Conservation (phyloP, 2,797 vertebrate species). For the Rhinella marina region DNA sequence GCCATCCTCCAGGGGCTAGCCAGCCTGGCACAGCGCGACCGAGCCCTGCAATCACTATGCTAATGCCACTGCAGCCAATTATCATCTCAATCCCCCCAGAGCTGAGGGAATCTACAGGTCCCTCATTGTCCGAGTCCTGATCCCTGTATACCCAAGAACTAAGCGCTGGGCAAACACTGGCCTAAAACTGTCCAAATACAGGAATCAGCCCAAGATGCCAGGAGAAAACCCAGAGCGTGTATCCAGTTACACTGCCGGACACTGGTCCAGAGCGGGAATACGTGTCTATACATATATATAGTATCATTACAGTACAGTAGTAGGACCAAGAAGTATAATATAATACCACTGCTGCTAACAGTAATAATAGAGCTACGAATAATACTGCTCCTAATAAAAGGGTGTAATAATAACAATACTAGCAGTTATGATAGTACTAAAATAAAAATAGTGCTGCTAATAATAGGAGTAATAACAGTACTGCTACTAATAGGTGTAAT, state of each 20-base stretch:
- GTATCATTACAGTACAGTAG: no score
- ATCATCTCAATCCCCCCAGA: no score
- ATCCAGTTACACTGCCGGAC: no score
- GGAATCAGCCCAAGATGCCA: neutral
- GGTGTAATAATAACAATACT: neutral
- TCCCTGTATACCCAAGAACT: no score
- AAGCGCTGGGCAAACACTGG: neutral
- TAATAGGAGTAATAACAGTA: no score
- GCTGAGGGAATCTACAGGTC: neutral
- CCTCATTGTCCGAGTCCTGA: neutral
- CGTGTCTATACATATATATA: no score
- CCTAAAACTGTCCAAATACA: neutral
- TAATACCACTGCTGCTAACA: no score
- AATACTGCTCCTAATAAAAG: neutral
- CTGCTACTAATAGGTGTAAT: neutral
- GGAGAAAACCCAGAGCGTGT: neutral
- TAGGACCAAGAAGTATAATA: no score
- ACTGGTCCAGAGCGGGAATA: no score
- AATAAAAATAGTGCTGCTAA: neutral
- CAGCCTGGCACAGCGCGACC: constrained; percentile 62
- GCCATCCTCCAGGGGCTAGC: constrained; percentile 64
- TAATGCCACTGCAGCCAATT: constrained; percentile 43
- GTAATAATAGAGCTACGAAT: neutral
- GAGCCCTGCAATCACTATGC: constrained; percentile 64
- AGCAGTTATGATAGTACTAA: neutral